Percentiles rank a stretch among this genome's conserved stretches.
Conservation (phyloP, 2,888 invertebrate species). For the Dryadula phaetusa region DNA sequence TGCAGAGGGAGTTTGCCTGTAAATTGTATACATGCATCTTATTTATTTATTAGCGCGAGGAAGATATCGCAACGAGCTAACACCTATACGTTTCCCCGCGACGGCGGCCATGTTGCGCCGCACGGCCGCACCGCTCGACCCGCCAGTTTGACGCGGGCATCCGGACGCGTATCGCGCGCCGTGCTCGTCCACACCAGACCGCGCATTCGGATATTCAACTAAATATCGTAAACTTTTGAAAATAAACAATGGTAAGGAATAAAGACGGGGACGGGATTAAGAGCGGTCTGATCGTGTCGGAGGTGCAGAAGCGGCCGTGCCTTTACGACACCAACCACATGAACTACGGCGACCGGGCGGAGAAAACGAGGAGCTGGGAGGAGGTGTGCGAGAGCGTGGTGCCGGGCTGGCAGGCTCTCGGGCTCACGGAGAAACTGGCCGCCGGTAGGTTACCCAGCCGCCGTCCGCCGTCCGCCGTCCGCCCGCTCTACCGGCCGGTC, state of each 20-base stretch:
- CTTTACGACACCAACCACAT: conserved; percentile 74
- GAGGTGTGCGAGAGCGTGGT: conserved; percentile 77
- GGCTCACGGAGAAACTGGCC: conserved; percentile 69
- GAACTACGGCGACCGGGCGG: conserved; percentile 74
- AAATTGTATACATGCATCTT: conserved; percentile 56
- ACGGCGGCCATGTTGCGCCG: conserved; percentile 70
- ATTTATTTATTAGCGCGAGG: conserved; percentile 76
- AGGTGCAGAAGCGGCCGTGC: conserved; percentile 75
- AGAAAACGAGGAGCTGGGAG: conserved; percentile 78
- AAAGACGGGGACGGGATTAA: conserved; percentile 75
- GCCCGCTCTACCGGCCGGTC: conserved; percentile 54
- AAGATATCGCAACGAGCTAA: conserved; percentile 70
- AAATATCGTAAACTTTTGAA: conserved; percentile 37
- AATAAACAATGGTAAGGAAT: conserved; percentile 66
- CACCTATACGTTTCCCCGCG: conserved; percentile 72
- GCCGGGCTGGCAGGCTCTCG: conserved; percentile 73
- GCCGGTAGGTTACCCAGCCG: conserved; percentile 71
- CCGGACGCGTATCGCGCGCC: conserved; percentile 64
- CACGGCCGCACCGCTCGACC: conserved; percentile 53
- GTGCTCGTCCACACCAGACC: conserved; percentile 46
- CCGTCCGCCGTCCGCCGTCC: conserved; percentile 46
- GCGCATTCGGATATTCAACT: conserved; percentile 51
- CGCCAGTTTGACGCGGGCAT: conserved; percentile 77
- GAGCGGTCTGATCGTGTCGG: conserved; percentile 70
- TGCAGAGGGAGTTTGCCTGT: conserved; percentile 15